Percentiles rank a stretch among this genome's conserved stretches.
phyloP scores from a whole-genome alignment of 1,140 invertebrate genomes.

The Phymastichus coffea region DNA sequence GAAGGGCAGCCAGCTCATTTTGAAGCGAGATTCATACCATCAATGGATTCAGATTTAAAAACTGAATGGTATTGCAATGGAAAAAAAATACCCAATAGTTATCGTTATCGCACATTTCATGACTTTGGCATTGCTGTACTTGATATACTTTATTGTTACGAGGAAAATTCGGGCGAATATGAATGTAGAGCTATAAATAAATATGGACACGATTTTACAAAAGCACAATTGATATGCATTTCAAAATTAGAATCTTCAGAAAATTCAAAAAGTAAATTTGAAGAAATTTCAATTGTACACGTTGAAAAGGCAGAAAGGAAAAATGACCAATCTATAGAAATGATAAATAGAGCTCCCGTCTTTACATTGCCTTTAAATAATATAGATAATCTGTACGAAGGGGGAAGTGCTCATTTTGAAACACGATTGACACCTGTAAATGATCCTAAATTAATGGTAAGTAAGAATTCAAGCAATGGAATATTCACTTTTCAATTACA shows the following conservation, averaged over 20 bases:
- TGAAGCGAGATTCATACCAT: constrained; percentile 85
- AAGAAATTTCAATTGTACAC: constrained; percentile 46
- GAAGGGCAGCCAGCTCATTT: constrained; percentile 95
- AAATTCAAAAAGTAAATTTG: not conserved
- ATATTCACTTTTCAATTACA: too few species aligned
- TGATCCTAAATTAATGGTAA: constrained; percentile 88
- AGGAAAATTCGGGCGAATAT: constrained; percentile 93
- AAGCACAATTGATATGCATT: constrained; percentile 80
- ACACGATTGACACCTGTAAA: constrained; percentile 88
- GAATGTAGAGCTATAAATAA: constrained; percentile 91
- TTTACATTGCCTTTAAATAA: constrained; percentile 90
- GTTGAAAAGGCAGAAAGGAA: too few species aligned
- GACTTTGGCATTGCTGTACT: constrained; percentile 96
- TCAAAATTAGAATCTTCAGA: constrained; percentile 74
- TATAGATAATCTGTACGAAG: constrained; percentile 80
- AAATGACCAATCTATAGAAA: constrained; percentile 70
- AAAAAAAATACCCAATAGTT: constrained; percentile 86
- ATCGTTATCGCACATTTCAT: constrained; percentile 93
- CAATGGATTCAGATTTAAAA: constrained; percentile 88
- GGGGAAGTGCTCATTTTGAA: constrained; percentile 94
- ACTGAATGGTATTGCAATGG: constrained; percentile 96
- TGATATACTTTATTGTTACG: constrained; percentile 95
- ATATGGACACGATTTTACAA: constrained; percentile 85
- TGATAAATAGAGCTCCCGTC: constrained; percentile 78
- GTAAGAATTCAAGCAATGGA: too few species aligned